Evolutionary conservation across 2,113 vertebrate species (phyloP).

Genomic region (Psilopogon haemacephalus): DNA sequence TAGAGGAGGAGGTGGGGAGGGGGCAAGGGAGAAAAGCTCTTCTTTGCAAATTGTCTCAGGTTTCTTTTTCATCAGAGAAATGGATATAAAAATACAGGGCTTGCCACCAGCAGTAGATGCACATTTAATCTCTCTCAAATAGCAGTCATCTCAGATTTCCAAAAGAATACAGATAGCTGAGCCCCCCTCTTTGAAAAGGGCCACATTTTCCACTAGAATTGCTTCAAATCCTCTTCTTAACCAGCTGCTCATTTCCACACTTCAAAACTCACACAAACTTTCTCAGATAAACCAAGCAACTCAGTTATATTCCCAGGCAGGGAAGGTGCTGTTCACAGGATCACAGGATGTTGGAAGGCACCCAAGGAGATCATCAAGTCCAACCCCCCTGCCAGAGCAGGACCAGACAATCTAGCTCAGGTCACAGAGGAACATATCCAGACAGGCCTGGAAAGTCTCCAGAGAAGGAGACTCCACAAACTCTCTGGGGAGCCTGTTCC

Average conservation of each 20-base stretch:
- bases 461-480: no score
- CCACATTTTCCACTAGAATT: neutral
- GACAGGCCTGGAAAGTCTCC: no score
- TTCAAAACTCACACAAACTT: neutral
- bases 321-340: neutral
- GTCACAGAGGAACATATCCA: no score
- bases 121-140: neutral
- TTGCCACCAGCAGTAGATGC: neutral
- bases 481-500: no score
- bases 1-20: no score
- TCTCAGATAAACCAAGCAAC: conserved; percentile 29
- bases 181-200: neutral
- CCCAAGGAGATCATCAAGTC: no score
- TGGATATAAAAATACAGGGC: neutral
- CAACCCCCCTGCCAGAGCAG: no score
- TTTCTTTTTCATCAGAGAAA: neutral
- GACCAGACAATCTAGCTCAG: no score
- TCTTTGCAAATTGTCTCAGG: neutral
- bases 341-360: no score
- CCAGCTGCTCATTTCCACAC: neutral
- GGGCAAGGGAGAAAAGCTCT: neutral
- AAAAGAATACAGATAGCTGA: neutral
- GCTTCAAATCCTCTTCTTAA: neutral
- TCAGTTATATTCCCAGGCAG: conserved; percentile 7
- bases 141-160: conserved; percentile 12